Percentiles rank a stretch among this genome's conserved stretches.
phyloP scores from a whole-genome alignment of 1,140 invertebrate genomes.

The Dinoponera quadriceps region DNA sequence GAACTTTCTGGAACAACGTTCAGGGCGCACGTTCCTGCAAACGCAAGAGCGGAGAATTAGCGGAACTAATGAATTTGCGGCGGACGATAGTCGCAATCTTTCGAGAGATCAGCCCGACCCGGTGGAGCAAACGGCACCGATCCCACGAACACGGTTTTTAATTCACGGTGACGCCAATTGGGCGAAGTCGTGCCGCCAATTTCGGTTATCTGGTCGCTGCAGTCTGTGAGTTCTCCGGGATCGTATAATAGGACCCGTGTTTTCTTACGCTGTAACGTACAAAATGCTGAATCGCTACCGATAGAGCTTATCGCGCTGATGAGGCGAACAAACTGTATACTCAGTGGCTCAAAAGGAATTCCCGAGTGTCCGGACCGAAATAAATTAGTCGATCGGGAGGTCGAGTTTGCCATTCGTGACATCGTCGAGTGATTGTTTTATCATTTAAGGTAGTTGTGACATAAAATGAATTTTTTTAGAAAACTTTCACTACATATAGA shows the following conservation, averaged over 20 bases:
- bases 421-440: no score
- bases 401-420: background rate
- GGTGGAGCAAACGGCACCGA: background rate
- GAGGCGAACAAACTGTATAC: conserved; percentile 60
- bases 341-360: background rate
- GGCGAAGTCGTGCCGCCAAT: conserved; percentile 43
- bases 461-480: no score
- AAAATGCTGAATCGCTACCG: conserved; percentile 73
- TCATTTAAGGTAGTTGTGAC: no score
- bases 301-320: conserved; percentile 74
- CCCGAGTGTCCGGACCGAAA: background rate
- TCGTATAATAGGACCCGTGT: conserved; percentile 63
- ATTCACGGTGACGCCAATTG: conserved; percentile 54
- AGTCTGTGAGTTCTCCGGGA: conserved; percentile 27
- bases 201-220: conserved; percentile 53
- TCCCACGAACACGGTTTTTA: conserved; percentile 48
- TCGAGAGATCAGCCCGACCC: conserved; percentile 13
- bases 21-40: background rate
- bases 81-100: conserved; percentile 32
- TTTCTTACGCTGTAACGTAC: conserved; percentile 68
- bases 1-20: background rate
- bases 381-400: conserved; percentile 33
- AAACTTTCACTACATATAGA: no score
- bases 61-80: conserved; percentile 28
- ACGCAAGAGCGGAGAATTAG: conserved; percentile 11